phyloP scores from a whole-genome alignment of 2,797 vertebrate genomes.

The Botia almorhae region DNA sequence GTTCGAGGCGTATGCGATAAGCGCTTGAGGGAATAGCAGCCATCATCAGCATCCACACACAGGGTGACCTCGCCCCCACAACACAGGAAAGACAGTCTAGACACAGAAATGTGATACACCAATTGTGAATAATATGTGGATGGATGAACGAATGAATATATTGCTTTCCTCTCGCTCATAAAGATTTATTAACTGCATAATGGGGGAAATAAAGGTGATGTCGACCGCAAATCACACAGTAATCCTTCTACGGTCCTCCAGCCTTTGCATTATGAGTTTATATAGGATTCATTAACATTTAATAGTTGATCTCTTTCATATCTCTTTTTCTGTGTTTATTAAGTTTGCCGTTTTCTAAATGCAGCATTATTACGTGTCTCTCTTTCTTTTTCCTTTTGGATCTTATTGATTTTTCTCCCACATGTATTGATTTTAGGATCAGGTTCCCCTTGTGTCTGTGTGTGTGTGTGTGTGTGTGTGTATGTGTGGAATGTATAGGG shows the following conservation, averaged over 20 bases:
- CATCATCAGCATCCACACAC: conserved; percentile 25
- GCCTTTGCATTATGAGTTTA: conserved; percentile 21
- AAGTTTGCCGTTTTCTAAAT: conserved; percentile 53
- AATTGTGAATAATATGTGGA: conserved; percentile 29
- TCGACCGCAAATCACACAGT: conserved; percentile 15
- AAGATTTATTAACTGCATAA: conserved; percentile 35
- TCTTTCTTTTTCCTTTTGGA: conserved; percentile 49
- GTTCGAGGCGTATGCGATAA: conserved; percentile 10
- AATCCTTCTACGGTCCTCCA: conserved; percentile 7
- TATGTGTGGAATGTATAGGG: conserved; percentile 24
- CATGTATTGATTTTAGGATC: conserved; percentile 58
- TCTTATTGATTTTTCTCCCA: conserved; percentile 53
- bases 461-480: conserved; percentile 19
- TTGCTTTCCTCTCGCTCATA: conserved; percentile 16
- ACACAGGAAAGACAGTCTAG: conserved; percentile 41
- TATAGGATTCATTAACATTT: conserved; percentile 16
- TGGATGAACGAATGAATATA: conserved; percentile 28
- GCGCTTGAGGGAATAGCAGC: conserved; percentile 29
- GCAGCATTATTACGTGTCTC: conserved; percentile 50
- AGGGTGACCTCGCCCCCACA: neutral
- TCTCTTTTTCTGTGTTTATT: conserved; percentile 2
- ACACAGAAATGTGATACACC: conserved; percentile 22
- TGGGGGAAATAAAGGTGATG: conserved; percentile 10
- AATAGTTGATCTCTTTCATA: conserved; percentile 4
- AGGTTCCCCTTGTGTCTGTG: conserved; percentile 45